Conservation (phyloP, 2,113 vertebrate genomes). For the Orthonyx spaldingii region DNA sequence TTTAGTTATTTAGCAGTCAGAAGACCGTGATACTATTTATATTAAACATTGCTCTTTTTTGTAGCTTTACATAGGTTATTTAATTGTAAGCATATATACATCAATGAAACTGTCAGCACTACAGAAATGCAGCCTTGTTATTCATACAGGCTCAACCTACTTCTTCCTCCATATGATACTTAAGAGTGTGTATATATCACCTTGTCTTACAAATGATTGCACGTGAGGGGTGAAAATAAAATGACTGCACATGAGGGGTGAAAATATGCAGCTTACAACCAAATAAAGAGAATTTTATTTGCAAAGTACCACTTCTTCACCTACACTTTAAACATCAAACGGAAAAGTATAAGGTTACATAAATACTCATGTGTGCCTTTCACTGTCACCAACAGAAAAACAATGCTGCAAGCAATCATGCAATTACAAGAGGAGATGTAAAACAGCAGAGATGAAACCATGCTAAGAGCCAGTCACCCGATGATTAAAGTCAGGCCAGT, state of each 20-base stretch:
- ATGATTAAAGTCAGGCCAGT: slow-evolving; percentile 66
- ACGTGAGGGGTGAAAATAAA: neutral
- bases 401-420: slow-evolving; percentile 36
- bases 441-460: slow-evolving; percentile 51
- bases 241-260: neutral
- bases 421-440: slow-evolving; percentile 46
- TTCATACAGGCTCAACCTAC: slow-evolving; percentile 52
- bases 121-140: slow-evolving; percentile 55
- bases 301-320: neutral
- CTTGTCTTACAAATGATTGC: neutral
- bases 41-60: slow-evolving; percentile 6
- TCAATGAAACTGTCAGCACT: slow-evolving; percentile 48
- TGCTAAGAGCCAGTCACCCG: slow-evolving; percentile 36
- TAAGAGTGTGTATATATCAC: neutral
- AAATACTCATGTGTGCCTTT: slow-evolving; percentile 1
- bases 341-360: slow-evolving; percentile 9
- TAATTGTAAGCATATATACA: slow-evolving; percentile 43
- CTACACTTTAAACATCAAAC: neutral
- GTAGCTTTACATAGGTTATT: slow-evolving; percentile 55
- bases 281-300: neutral
- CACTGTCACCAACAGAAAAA: slow-evolving; percentile 46
- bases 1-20: slow-evolving; percentile 57
- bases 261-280: neutral
- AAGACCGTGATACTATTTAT: slow-evolving; percentile 36
- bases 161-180: slow-evolving; percentile 14